A percentile compares a stretch with the other conserved stretches of the same genome.
Evolutionary conservation across 2,113 vertebrate genomes (phyloP).

Genomic region (Thunnus maccoyii): DNA sequence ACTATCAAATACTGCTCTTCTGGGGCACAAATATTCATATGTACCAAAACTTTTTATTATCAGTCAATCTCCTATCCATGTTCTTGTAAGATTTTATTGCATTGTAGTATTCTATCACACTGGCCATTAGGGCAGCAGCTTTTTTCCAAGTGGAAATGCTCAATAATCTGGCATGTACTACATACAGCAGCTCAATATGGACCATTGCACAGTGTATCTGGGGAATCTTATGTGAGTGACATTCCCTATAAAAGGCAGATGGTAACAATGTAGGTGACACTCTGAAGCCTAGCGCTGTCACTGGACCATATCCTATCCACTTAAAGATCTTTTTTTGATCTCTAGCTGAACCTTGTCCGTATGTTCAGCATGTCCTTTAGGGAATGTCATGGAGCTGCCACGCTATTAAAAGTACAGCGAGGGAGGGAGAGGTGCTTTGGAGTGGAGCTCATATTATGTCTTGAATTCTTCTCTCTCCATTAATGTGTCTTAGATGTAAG

Average conservation of each 20-base stretch:
- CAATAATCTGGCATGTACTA: constrained; percentile 30
- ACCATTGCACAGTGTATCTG: constrained; percentile 50
- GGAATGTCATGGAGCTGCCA: constrained; percentile 58
- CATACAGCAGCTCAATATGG: constrained; percentile 44
- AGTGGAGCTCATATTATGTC: constrained; percentile 23
- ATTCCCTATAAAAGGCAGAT: constrained; percentile 62
- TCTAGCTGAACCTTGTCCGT: constrained; percentile 35
- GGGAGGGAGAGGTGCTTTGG: background rate
- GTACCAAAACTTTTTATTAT: background rate
- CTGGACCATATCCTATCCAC: constrained; percentile 62
- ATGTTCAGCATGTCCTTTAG: constrained; percentile 58
- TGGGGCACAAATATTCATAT: background rate
- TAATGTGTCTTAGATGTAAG: constrained; percentile 11
- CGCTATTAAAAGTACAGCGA: constrained; percentile 48
- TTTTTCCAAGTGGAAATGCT: constrained; percentile 35
- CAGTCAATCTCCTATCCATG: background rate
- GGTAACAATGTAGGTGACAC: constrained; percentile 64
- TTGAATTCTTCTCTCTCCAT: constrained; percentile 7
- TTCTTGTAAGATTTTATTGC: background rate
- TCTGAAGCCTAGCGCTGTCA: constrained; percentile 22
- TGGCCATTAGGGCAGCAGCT: constrained; percentile 1
- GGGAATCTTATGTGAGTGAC: constrained; percentile 56
- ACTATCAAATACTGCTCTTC: background rate
- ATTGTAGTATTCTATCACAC: background rate
- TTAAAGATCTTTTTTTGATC: constrained; percentile 56